These are phyloP conservation scores for Epirrhoe tristata DNA, from an alignment of 2,888 invertebrate genomes.

Conservation along the genomic window DNA sequence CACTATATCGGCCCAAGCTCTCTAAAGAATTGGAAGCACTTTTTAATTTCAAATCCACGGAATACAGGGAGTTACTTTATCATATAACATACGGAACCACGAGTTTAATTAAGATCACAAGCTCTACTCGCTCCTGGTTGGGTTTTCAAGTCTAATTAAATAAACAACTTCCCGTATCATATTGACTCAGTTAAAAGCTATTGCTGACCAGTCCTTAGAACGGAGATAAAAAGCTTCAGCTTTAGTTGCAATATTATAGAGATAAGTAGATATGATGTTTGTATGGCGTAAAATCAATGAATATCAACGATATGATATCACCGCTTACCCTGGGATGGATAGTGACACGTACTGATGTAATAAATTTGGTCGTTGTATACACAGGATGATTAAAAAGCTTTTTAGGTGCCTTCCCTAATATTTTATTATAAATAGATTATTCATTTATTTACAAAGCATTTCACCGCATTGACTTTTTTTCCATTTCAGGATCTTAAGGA, in stretches of 20 bases:
- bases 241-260: slow-evolving; percentile 37
- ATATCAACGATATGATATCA: slow-evolving; percentile 63
- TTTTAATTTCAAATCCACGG: too few relatives aligned
- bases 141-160: not conserved
- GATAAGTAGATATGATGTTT: slow-evolving; percentile 38
- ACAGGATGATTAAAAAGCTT: slow-evolving; percentile 40
- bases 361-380: slow-evolving; percentile 51
- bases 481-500: not conserved
- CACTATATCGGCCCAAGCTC: too few relatives aligned
- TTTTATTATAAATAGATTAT: too few relatives aligned
- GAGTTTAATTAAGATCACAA: not conserved
- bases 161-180: slow-evolving; percentile 38
- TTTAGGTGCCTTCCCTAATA: not conserved
- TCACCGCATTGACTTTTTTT: too few relatives aligned
- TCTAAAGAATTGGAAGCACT: too few relatives aligned
- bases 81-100: not conserved
- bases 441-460: too few relatives aligned
- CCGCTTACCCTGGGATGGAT: slow-evolving; percentile 54
- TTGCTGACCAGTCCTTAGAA: slow-evolving; percentile 46
- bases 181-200: slow-evolving; percentile 62
- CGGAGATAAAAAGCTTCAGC: slow-evolving; percentile 52
- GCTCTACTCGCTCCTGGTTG: not conserved
- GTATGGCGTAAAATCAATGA: slow-evolving; percentile 62
- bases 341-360: slow-evolving; percentile 58
- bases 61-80: not conserved